A percentile compares a stretch with the other conserved stretches of the same genome.
phyloP scores from a whole-genome alignment of 2,888 invertebrate genomes.

The Tholera decimalis region DNA sequence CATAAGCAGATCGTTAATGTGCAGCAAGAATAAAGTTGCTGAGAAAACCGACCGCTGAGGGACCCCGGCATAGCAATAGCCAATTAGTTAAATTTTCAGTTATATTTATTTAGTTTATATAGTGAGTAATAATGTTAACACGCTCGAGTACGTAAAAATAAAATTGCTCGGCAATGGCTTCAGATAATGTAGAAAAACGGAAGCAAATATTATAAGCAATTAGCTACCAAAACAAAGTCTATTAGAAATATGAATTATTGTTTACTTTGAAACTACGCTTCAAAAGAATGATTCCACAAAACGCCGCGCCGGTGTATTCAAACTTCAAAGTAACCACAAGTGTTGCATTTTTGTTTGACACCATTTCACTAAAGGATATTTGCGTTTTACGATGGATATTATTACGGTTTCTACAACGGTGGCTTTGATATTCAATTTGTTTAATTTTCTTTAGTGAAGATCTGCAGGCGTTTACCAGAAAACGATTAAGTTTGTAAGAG shows the following conservation, averaged over 20 bases:
- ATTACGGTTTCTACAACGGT: conserved; percentile 19
- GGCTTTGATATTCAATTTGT: conserved; percentile 62
- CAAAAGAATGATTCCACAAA: conserved; percentile 63
- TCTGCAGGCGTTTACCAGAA: conserved; percentile 57
- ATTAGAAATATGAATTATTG: conserved; percentile 44
- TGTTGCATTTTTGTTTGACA: conserved; percentile 55
- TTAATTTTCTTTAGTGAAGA: conserved; percentile 59
- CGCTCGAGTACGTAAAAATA: too few species aligned
- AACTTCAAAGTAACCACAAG: conserved; percentile 56
- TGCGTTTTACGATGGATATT: conserved; percentile 47
- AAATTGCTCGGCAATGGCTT: conserved; percentile 18
- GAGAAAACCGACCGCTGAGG: too few species aligned
- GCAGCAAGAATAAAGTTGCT: too few species aligned
- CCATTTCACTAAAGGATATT: conserved; percentile 52
- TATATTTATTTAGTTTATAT: neutral
- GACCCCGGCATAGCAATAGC: too few species aligned
- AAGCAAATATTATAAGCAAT: conserved; percentile 49
- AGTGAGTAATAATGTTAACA: neutral
- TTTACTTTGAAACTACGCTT: conserved; percentile 53
- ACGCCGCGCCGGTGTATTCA: conserved; percentile 35
- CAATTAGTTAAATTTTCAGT: too few species aligned
- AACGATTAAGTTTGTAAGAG: conserved; percentile 32
- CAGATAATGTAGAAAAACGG: conserved; percentile 32
- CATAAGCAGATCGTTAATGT: too few species aligned
- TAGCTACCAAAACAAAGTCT: conserved; percentile 60